Evolutionary conservation across 2,113 vertebrate genomes (phyloP).

Genomic region (Lichenostomus cassidix): DNA sequence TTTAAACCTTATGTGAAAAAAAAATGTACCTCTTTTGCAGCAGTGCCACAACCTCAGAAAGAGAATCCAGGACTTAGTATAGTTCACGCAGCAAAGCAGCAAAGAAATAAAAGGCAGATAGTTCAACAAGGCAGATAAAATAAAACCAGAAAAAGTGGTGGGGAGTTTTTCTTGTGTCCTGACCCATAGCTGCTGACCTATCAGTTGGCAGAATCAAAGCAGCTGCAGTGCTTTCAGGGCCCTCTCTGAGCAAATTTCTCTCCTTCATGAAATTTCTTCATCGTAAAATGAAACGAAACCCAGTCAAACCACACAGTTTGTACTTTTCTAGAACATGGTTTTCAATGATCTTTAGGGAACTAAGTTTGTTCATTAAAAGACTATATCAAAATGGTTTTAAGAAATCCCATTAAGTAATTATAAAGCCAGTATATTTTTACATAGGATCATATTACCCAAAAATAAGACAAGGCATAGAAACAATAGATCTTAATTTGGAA

Average conservation of each 20-base stretch:
- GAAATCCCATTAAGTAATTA: background rate
- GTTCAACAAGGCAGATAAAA: background rate
- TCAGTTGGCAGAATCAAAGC: background rate
- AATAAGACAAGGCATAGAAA: background rate
- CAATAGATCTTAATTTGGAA: background rate
- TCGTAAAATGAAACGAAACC: background rate
- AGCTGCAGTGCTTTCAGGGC: background rate
- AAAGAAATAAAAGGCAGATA: background rate
- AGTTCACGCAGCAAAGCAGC: background rate
- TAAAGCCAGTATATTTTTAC: background rate
- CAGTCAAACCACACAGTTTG: background rate
- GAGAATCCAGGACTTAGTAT: background rate
- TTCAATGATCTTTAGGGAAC: background rate
- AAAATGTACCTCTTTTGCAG: background rate
- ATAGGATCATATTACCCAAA: background rate
- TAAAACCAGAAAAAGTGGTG: background rate
- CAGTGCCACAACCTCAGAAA: background rate
- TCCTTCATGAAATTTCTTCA: background rate
- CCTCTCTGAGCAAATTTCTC: background rate
- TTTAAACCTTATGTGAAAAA: background rate
- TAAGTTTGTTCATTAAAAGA: background rate
- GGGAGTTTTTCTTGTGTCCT: background rate
- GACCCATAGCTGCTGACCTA: background rate
- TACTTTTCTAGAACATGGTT: background rate
- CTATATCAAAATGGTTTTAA: background rate